Evolutionary conservation across 2,113 vertebrate genomes (phyloP), one percentile per base, ranked within the genome.

Genomic region (Bubo bubo): DNA sequence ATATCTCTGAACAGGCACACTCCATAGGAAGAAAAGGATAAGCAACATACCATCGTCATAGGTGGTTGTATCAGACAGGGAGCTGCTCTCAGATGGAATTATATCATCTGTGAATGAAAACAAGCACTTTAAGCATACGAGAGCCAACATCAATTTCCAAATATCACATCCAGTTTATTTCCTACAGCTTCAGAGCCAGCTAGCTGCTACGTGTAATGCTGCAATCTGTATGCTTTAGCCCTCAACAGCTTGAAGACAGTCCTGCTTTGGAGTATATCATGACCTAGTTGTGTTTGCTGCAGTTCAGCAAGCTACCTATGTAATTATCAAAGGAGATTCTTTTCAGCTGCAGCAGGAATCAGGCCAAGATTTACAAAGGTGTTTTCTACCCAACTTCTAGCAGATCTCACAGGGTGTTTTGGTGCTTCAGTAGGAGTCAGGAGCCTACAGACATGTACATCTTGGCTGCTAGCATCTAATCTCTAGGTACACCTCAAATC

Each of bases 31-130:
- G 23, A 62, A 92, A 90, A 72, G 23, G 21, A 18, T 24, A 50
- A 91, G n/a, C 28, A 91, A 98, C 98, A 92, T 97, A 99, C 99
- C 98, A 56, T 99, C 99, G 26, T 99, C 99, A 81, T 98, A 98
- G 66, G 98, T 98, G 73, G 99, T 98, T 63, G 99, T 99, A 95
- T 99, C 99, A 0, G 99, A 99, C 56, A 99, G 97, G 72, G 99
- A 99, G 95, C 99, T 99, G 95, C 99, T 99, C 59, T 99, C 99
- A 1, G 99, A 99, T 6, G 98, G 98, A 79, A 99, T 99, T 55
- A 98, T 96, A 53, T 99, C 99, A 97, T 99, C 99, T 99, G 96
- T 56, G 91, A 95, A 96, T 6, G 88, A 95, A 94, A 98, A 91
- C 39, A 79, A 92, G 60, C n/a, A 68, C 55, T 67, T 87, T 56